Conservation (phyloP, 2,113 vertebrate species). For the Embiotoca jacksoni region DNA sequence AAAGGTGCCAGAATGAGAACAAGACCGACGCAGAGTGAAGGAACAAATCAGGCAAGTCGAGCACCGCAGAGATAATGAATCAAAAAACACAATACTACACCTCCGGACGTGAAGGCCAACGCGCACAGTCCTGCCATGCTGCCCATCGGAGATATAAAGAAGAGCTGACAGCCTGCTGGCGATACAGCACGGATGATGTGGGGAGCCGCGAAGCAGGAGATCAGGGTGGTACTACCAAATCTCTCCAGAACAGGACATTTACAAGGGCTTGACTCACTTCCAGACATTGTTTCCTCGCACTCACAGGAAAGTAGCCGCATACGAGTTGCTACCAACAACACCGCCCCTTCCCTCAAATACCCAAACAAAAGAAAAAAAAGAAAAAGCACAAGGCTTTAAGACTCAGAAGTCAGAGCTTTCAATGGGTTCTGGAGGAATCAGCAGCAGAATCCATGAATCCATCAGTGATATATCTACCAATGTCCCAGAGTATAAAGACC, state of each 20-base stretch:
- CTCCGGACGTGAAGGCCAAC: slow-evolving; percentile 65
- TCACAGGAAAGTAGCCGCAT: slow-evolving; percentile 70
- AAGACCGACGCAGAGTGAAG: slow-evolving; percentile 13
- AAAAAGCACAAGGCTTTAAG: neutral
- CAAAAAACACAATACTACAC: slow-evolving; percentile 63
- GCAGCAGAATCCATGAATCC: neutral
- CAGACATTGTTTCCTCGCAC: slow-evolving; percentile 80
- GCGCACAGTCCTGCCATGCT: slow-evolving; percentile 75
- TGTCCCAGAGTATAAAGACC: neutral
- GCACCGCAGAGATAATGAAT: neutral
- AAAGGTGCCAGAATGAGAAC: slow-evolving; percentile 19
- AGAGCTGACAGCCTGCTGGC: slow-evolving; percentile 10
- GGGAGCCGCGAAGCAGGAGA: slow-evolving; percentile 16
- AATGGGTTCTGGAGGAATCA: neutral
- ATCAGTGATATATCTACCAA: too few species aligned
- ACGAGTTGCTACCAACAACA: slow-evolving; percentile 44
- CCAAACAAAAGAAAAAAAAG: slow-evolving; percentile 5
- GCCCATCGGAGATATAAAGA: slow-evolving; percentile 22
- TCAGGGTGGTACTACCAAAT: slow-evolving; percentile 54
- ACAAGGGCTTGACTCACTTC: slow-evolving; percentile 77
- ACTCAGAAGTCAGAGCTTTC: slow-evolving; percentile 1
- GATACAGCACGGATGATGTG: neutral
- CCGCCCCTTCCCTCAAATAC: slow-evolving; percentile 37
- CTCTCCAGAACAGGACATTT: slow-evolving; percentile 67
- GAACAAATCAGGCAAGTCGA: neutral